Evolutionary conservation across 2,797 vertebrate species (phyloP), one percentile per base, ranked within the genome.

Genomic region (Phrynocephalus forsythii): DNA sequence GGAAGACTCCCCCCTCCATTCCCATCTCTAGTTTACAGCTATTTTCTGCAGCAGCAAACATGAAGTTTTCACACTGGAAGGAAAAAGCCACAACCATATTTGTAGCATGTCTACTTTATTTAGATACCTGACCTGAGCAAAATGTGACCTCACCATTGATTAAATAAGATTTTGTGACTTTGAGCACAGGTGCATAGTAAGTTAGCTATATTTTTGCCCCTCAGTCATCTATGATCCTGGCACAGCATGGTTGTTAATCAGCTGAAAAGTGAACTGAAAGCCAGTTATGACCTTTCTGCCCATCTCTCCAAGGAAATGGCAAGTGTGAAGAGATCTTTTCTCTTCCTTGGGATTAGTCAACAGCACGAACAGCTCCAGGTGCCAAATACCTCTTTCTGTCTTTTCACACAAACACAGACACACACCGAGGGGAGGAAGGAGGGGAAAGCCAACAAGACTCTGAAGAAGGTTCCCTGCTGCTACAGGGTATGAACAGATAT

Each of bases 201-300:
- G n/a, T 10, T 63, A 6, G 84, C 9, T 71, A 22, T 87, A 80
- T 91, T 83, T 75, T 79, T 67, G 30, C 16, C 16, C 8, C 28
- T 22, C 66, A 22, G 20, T 22, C 30, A 60, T 24, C 28, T 80
- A 60, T 66, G 76, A 60, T 50, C 91, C 60, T 77, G 78, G 83
- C 11, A 86, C 63, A 48, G 91, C 79, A 68, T 81, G 63, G 75
- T 56, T 75, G 66, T 38, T 82, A 69, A 90, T 26, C 33, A 84
- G 87, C 78, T 85, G 84, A 91, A 93, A 91, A 89, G 80, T 76
- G 71, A 91, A 88, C 52, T 87, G 67, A 93, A 92, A 92, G 7
- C 16, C 83, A 91, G 24, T 72, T 84, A 52, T 90, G 91, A 91
- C 91, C 84, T 95, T 94, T 92, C 82, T 18, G 26, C 88, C 87